Conservation (phyloP, 37 sponge, comb jelly and placozoan genomes). For the Hormiphora californensis region DNA sequence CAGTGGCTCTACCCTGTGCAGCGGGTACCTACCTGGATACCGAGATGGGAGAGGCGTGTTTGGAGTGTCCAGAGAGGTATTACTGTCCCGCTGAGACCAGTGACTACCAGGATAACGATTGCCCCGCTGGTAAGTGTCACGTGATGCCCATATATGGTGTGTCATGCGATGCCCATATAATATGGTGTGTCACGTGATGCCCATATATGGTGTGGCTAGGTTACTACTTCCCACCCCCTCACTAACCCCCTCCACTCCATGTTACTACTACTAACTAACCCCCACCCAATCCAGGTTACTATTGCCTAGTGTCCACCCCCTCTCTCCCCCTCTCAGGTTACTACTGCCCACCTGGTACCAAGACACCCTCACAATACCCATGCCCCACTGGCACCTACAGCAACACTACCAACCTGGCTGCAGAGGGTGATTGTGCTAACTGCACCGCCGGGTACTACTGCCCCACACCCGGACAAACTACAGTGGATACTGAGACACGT, state of each 20-base stretch:
- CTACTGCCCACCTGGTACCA: slow-evolving; percentile 56
- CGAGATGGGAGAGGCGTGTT: slow-evolving; percentile 10
- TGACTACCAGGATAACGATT: not conserved
- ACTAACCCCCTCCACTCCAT: no score
- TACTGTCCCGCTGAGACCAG: slow-evolving; percentile 46
- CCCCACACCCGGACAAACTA: not conserved
- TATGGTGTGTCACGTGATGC: no score
- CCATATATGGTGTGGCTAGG: no score
- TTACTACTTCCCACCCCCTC: no score
- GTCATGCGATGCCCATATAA: no score
- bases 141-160: no score
- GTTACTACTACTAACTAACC: no score
- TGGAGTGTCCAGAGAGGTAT: slow-evolving; percentile 55
- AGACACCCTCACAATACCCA: slow-evolving; percentile 21
- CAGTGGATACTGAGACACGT: no score
- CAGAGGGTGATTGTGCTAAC: slow-evolving; percentile 5
- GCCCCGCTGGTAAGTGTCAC: no score
- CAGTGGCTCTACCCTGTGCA: slow-evolving; percentile 18
- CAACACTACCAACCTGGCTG: slow-evolving; percentile 9
- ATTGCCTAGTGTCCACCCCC: no score
- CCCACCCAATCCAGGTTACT: no score
- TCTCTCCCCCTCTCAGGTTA: no score
- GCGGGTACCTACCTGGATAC: slow-evolving; percentile 39
- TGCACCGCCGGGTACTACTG: slow-evolving; percentile 54
- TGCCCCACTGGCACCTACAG: slow-evolving; percentile 59